Percentiles rank a stretch among this genome's conserved stretches.
phyloP scores from a whole-genome alignment of 2,113 vertebrate species.

The Xenotilapia longispinis region DNA sequence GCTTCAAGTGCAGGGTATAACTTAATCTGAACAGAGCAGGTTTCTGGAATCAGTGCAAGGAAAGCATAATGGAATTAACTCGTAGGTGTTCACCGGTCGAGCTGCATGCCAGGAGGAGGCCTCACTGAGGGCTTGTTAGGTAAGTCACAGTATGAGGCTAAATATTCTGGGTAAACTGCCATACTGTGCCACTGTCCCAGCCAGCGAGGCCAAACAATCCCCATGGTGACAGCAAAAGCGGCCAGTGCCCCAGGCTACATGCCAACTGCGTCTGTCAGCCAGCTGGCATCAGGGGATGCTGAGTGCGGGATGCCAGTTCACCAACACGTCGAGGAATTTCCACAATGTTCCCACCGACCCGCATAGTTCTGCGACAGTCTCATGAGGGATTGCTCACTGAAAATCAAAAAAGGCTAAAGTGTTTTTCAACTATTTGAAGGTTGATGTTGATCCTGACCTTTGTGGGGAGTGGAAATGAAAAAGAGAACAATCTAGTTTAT shows the following conservation, averaged over 20 bases:
- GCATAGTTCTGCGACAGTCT: neutral
- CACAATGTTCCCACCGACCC: slow-evolving; percentile 29
- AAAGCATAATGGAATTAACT: slow-evolving; percentile 9
- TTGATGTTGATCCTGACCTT: neutral
- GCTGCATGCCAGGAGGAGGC: neutral
- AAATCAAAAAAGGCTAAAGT: neutral
- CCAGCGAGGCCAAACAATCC: slow-evolving; percentile 13
- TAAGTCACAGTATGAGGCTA: slow-evolving; percentile 19
- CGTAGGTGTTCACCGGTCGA: neutral
- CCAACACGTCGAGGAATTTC: slow-evolving; percentile 29
- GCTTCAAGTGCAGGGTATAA: neutral
- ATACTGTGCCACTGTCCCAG: slow-evolving; percentile 8
- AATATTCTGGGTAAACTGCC: slow-evolving; percentile 20
- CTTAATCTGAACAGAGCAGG: slow-evolving; percentile 10
- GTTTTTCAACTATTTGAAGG: neutral
- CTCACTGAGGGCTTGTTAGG: neutral
- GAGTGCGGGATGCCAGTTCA: slow-evolving; percentile 2
- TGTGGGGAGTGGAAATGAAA: neutral
- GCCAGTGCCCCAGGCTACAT: slow-evolving; percentile 10
- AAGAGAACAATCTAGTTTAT: neutral
- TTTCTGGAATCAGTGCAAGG: slow-evolving; percentile 12
- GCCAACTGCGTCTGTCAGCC: slow-evolving; percentile 25
- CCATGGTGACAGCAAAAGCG: slow-evolving; percentile 40
- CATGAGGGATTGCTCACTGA: neutral
- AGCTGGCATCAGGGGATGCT: slow-evolving; percentile 9